Evolutionary conservation across 2,888 invertebrate genomes (phyloP), one percentile per base, ranked within the genome.

Genomic region (Orthosia cruda): DNA sequence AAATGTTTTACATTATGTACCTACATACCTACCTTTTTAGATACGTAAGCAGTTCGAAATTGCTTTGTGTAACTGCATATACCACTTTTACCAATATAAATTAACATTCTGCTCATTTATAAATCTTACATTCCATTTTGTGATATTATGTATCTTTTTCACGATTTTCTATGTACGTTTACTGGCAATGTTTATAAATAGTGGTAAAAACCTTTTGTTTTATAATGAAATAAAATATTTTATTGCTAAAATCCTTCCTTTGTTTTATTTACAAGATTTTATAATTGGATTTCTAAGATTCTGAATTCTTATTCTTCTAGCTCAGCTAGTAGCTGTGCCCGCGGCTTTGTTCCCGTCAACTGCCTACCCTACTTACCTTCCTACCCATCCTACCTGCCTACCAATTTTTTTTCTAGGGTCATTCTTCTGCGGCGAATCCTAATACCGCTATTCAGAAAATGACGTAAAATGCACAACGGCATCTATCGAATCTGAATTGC

Each of bases 141-240:
- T 81, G 82, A 81, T 84, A 70, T 69, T 74, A 64, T 72, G 59
- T 74, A 81, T 62, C 71, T 71, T 79, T 81, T 75, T 71, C 74
- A 78, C 69, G 45, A 59, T 77, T 88, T 85, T 83, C 74, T 81
- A 86, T 74, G 79, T 84, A 87, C 75, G 86, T 82, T 88, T 87
- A 87, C 90, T 85, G 77, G 81, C 84, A 83, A 75, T 78, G 61
- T 89, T 89, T 87, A 88, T 90, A 90, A 88, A 89, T 91, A 92
- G 92, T 88, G 91, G 90, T 93, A 93, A 91, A 92, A 93, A 93
- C 89, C 89, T 91, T 91, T 88, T 93, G 93, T 95, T 95, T 95
- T 93, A 89, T 92, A 94, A 91, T 92, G 89, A 93, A 95, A 94
- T 94, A 94, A 95, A 95, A 92, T 95, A 95, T 95, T 95, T 95